phyloP scores from a whole-genome alignment of 2,113 vertebrate species.

The Amphiprion ocellaris region DNA sequence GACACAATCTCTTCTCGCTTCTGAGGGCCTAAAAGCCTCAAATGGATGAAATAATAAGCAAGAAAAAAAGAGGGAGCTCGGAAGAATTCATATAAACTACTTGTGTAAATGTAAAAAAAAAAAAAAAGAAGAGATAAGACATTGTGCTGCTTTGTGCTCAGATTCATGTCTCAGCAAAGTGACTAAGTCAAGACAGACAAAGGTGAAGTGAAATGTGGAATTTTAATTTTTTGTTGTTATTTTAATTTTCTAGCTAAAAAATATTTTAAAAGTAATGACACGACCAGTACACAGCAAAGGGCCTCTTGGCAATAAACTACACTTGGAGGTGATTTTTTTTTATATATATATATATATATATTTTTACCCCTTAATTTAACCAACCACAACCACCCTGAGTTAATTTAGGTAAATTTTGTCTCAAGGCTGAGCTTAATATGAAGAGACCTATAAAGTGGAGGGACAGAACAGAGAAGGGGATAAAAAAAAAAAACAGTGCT shows the following conservation, averaged over 20 bases:
- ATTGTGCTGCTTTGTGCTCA: background rate
- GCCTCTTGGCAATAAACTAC: background rate
- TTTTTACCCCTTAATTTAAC: background rate
- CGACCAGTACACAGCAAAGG: background rate
- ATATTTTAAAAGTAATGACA: background rate
- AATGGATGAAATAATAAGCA: slow-evolving; percentile 19
- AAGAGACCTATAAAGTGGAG: background rate
- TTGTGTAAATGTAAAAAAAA: background rate
- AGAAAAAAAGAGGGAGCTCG: no score
- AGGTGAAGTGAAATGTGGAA: no score
- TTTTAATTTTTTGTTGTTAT: no score
- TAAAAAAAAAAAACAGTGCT: background rate
- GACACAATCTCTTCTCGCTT: slow-evolving; percentile 3
- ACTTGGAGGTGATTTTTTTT: background rate
- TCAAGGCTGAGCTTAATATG: background rate
- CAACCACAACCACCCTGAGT: background rate
- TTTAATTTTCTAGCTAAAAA: no score
- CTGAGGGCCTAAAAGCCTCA: background rate
- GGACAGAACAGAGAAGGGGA: slow-evolving; percentile 6
- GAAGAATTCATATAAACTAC: background rate
- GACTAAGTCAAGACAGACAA: background rate
- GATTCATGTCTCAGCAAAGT: background rate
- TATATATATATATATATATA: no score
- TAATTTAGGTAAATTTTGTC: background rate
- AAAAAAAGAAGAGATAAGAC: background rate